Base-by-base conservation (phyloP, 2,888 invertebrate genomes). In the Magallana nippona region DNA sequence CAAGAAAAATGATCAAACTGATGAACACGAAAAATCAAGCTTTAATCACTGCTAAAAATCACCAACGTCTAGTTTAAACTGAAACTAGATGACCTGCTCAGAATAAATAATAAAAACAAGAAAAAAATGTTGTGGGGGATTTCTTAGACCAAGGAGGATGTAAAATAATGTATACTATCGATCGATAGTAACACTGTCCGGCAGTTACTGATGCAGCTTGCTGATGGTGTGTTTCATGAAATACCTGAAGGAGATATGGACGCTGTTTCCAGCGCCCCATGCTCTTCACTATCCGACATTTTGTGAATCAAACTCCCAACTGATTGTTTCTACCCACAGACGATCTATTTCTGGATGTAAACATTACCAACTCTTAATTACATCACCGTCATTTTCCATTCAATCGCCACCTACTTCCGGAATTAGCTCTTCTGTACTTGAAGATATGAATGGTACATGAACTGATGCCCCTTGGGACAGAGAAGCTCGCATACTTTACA, bases 341-440 rank as follows among this genome's bases (percentile, higher is more conserved):
- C 44, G 19, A 58, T 77, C 77, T 58, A 56, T 44, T 55, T 71
- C 55, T 58, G 55, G 19, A 83, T 83, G 83, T 82, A 82, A 82
- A 82, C 82, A 82, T 82, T 63, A 55, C 27, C 71, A 71, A 56
- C 55, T 71, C 44, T 77, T n/a, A 71, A 22, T 58, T 63, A 32
- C 58, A 77, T 78, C 78, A 83, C 44, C 83, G 83, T 81, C 82
- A 82, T 84, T 82, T 55, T 19, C 15, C 56, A 82, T 78, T 77
- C 32, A 22, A 60, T 85, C 86, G 89, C 89, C 88, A 88, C 88
- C 88, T 88, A 89, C 87, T 89, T 89, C 89, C 89, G 88, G 22
- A 60, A 15, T 32, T 63, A 55, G 13, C 78, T 83, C 82, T 83
- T 22, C 56, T 60, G 8, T 60, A 10, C 22, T 71, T 79, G 79